Evolutionary conservation across 2,113 vertebrate genomes (phyloP).

Genomic region (Poeciliopsis retropinna): DNA sequence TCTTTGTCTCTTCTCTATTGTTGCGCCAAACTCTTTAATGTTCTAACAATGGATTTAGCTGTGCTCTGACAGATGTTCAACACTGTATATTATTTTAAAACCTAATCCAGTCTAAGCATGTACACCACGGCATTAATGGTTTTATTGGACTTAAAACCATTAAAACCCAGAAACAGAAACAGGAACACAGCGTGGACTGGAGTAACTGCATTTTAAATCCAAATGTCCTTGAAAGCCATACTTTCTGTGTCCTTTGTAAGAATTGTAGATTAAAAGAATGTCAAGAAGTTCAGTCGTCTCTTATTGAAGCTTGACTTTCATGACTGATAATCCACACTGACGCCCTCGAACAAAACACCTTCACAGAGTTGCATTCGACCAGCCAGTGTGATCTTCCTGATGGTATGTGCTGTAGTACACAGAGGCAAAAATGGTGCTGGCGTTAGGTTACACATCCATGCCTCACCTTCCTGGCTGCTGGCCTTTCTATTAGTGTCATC

Average conservation of each 20-base stretch:
- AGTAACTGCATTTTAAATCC: background rate
- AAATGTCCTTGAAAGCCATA: background rate
- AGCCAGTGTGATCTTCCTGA: slow-evolving; percentile 30
- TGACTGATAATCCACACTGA: background rate
- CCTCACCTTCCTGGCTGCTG: slow-evolving; percentile 7
- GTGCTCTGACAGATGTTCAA: no score
- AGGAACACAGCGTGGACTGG: background rate
- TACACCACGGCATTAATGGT: no score
- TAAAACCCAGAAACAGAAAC: background rate
- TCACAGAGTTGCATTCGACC: slow-evolving; percentile 24
- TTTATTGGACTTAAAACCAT: background rate
- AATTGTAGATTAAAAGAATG: background rate
- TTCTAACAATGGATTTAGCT: background rate
- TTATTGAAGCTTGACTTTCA: background rate
- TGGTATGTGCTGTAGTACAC: slow-evolving; percentile 19
- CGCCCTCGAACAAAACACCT: background rate
- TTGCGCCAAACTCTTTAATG: background rate
- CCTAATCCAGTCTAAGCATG: background rate
- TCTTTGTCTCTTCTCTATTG: background rate
- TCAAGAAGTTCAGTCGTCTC: background rate
- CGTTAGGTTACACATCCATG: slow-evolving; percentile 42
- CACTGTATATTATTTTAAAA: background rate
- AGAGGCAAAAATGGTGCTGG: slow-evolving; percentile 30
- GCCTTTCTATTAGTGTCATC: slow-evolving; percentile 46
- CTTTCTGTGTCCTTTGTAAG: background rate